These are phyloP conservation scores for Mythimna impura DNA, from an alignment of 2,888 invertebrate genomes.

Conservation along the genomic window DNA sequence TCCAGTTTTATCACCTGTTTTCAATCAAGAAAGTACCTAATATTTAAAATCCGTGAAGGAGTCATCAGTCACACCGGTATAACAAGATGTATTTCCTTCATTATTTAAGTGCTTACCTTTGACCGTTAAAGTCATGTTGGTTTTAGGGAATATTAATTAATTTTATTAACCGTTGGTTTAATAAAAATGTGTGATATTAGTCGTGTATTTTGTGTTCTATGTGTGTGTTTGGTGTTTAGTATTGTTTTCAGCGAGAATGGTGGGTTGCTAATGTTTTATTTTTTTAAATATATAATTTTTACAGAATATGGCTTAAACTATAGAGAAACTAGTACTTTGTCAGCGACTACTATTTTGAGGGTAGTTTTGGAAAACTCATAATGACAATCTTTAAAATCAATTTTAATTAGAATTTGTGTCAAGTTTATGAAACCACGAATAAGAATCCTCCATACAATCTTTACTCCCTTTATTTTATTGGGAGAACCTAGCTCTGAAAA, in stretches of 20 bases:
- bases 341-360: too few relatives aligned
- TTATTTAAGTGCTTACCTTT: slow-evolving; percentile 45
- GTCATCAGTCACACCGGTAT: slow-evolving; percentile 55
- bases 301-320: neutral
- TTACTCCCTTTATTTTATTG: too few relatives aligned
- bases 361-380: too few relatives aligned
- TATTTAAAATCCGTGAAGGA: slow-evolving; percentile 54
- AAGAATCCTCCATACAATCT: too few relatives aligned
- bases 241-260: slow-evolving; percentile 38
- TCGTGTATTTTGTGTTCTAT: slow-evolving; percentile 51
- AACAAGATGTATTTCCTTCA: slow-evolving; percentile 38
- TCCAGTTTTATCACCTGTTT: slow-evolving; percentile 45
- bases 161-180: slow-evolving; percentile 8
- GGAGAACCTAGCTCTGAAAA: too few relatives aligned
- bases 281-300: neutral
- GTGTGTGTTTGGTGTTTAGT: slow-evolving; percentile 54
- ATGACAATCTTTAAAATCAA: too few relatives aligned
- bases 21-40: slow-evolving; percentile 49
- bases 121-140: slow-evolving; percentile 39
- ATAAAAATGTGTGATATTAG: slow-evolving; percentile 53
- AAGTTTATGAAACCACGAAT: too few relatives aligned
- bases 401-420: too few relatives aligned
- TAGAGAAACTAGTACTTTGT: too few relatives aligned
- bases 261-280: slow-evolving; percentile 25
- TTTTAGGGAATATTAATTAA: slow-evolving; percentile 17